These are phyloP conservation scores for Benitochromis conjunctus DNA, from an alignment of 2,113 vertebrate genomes.

Conservation along the genomic window DNA sequence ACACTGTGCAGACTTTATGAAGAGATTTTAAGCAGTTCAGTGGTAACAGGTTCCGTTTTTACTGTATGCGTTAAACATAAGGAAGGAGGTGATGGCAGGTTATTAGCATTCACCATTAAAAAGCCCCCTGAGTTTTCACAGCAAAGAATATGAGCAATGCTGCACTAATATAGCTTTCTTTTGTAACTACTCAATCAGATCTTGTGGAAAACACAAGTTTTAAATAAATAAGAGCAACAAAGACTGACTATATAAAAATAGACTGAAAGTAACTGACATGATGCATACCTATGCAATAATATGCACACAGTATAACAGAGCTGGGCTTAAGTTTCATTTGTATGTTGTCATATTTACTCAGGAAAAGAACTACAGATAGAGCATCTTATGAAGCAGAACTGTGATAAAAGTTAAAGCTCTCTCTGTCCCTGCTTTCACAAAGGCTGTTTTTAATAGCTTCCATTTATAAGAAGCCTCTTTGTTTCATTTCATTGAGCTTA, in stretches of 20 bases:
- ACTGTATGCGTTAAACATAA: neutral
- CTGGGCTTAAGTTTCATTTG: neutral
- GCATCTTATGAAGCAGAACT: neutral
- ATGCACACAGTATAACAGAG: neutral
- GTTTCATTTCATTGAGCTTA: neutral
- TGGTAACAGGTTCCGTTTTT: neutral
- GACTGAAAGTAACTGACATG: neutral
- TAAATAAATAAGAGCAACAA: neutral
- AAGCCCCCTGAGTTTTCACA: neutral
- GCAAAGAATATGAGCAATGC: neutral
- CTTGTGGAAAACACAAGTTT: neutral
- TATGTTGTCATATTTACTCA: neutral
- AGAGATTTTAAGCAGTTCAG: neutral
- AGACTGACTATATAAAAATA: neutral
- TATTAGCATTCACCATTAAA: neutral
- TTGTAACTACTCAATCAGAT: neutral
- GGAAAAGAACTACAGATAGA: neutral
- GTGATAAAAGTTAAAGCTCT: neutral
- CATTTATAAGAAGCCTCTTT: neutral
- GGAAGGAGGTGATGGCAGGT: neutral
- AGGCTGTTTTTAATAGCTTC: neutral
- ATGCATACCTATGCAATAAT: neutral
- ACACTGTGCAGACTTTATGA: neutral
- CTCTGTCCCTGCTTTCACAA: fast-evolving
- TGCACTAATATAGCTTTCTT: neutral